Conservation (phyloP, 2,888 invertebrate genomes). For the Desoria tigrina region DNA sequence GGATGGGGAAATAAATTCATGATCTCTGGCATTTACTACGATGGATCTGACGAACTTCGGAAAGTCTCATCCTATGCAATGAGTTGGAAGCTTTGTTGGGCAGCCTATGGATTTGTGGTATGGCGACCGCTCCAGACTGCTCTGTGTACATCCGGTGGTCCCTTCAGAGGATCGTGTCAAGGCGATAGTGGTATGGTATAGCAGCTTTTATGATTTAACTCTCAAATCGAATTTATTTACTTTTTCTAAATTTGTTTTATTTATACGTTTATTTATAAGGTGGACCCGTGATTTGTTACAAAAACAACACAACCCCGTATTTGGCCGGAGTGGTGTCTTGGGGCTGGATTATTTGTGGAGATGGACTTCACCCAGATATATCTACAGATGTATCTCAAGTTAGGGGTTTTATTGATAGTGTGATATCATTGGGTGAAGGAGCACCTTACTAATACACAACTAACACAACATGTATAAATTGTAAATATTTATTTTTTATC, state of each 20-base stretch:
- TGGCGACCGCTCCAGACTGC: slow-evolving; percentile 1
- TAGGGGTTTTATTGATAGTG: slow-evolving; percentile 7
- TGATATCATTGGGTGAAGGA: not conserved
- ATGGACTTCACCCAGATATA: slow-evolving; percentile 31
- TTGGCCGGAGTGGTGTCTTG: slow-evolving; percentile 35
- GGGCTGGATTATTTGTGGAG: slow-evolving; percentile 31
- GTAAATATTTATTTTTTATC: too few relatives aligned
- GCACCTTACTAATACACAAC: not conserved
- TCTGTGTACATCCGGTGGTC: not conserved
- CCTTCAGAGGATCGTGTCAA: slow-evolving; percentile 35
- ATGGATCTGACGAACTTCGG: slow-evolving; percentile 20
- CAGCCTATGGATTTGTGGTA: slow-evolving; percentile 6
- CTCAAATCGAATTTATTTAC: not conserved
- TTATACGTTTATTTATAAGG: slow-evolving; percentile 14
- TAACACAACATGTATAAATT: too few relatives aligned
- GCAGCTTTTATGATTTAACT: not conserved
- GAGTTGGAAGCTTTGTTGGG: not conserved
- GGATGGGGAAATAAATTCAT: slow-evolving; percentile 38
- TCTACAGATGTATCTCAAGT: slow-evolving; percentile 19
- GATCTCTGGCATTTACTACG: slow-evolving; percentile 16
- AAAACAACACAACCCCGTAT: slow-evolving; percentile 17
- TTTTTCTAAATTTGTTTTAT: not conserved
- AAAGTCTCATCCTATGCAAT: slow-evolving; percentile 15
- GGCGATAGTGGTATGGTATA: slow-evolving; percentile 24
- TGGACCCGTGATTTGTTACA: slow-evolving; percentile 32